Base-by-base conservation (phyloP, 2,113 vertebrate species). In the Eira barbara region DNA sequence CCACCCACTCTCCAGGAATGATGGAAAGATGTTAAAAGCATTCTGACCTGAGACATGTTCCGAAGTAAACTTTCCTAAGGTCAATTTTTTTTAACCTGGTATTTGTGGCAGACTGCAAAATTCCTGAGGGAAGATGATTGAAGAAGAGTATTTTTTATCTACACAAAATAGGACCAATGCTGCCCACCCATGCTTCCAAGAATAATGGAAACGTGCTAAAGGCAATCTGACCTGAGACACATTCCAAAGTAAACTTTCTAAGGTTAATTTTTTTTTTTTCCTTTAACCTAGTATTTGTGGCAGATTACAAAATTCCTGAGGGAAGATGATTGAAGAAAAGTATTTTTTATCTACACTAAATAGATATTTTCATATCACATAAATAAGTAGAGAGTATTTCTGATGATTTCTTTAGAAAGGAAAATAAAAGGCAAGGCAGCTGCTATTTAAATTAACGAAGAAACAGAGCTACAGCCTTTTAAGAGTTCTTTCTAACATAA, bases 401-500 rank as follows among this genome's bases (percentile, higher is more conserved):
- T 27, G 23, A 69, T 87, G 6, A 84, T 88, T 91, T 94, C 31
- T 84, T 81, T 89, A 85, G 4, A 65, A 95, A 91, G 45, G 13
- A 69, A 36, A 90, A 63, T 57, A 39, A 86, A 95, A 91, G 71
- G 9, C 23, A 93, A 55, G 25, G 29, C 14, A 83, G 31, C 9
- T 95, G 71, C 49, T 78, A 1, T 94, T 87, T 92, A 81, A 89
- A 91, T 80, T 61, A 91, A 91, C 36, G 61, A 97, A 87, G 39
- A 98, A 94, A 89, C 69, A 1, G 3, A 97, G 20, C 31, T 31
- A 84, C 0, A 78, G 11, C 14, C 1, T 86, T 81, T 94, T 49
- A 17, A 79, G 74, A 63, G 3, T 89, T 87, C 8, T 91, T 84
- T 78, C 31, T 86, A 59, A 93, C 93, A 57, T 34, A 17, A 92